Base-by-base conservation (phyloP, 2,113 vertebrate species). In the Chaenocephalus aceratus region DNA sequence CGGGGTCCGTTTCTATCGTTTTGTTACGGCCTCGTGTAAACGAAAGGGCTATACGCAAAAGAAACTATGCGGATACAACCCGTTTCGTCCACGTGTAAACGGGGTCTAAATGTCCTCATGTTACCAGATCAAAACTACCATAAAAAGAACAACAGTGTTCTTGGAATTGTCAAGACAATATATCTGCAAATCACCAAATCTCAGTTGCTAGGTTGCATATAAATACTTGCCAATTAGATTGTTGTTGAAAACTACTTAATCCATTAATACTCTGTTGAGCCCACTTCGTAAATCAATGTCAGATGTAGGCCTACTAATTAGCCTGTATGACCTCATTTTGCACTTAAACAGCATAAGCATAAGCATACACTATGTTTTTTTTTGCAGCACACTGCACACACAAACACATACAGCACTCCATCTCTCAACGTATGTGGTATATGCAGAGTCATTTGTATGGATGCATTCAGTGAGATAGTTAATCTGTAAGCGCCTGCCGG, bases 361-460 rank as follows among this genome's bases (percentile, higher is more conserved):
- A 12, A 82, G 62, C 64, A 62, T 34, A 18, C 78, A 61, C 45
- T 14, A 41, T 48, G 63, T 4, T 71, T 71, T 60, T 77, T 77
- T 67, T 48, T 74, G 75, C 81, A 79, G 65, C 65, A 53, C 66
- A 16, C 62, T 36, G 16, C 65, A 64, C 36, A 52, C 54, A 45
- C 64, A 67, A 1, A 36, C 36, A 36, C 36, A 7, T 41, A 41
- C 36, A 41, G 36, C 36, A 6, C 36, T 41, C 58, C 78, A 44
- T 52, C 5, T 30, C 75, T 66, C 60, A 75, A 73, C 64, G 75
- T 66, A 52, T 73, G 80, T 81, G 79, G 72, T 81, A 23, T 75
- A 58, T 82, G 62, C 81, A 72, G 72, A 87, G 85, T 89, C 83
- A 80, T 93, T 92, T 90, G 85, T 86, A 83, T 91, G 89, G 82